Base-by-base conservation (phyloP, 2,888 invertebrate species). In the Encarsia formosa region DNA sequence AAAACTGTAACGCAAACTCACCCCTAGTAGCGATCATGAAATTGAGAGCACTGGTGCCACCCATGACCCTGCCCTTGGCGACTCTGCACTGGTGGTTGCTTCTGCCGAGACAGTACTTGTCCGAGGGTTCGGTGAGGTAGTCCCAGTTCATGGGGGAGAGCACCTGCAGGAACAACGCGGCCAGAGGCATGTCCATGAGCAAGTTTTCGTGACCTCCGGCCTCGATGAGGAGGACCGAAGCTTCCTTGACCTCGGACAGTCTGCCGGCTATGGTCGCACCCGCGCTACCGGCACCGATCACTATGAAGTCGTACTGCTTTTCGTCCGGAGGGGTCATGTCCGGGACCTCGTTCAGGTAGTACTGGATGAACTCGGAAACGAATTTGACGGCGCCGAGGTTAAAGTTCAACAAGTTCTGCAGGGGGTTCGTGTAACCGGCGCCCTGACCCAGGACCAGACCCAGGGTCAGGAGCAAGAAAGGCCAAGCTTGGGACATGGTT, bases 11-110 rank as follows among this genome's bases (percentile, higher is more conserved):
- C 6, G 11, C 11, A 4, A 15, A 34, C 13, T 24, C 20, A 38
- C 49, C 49, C 43, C 49, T 16, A 11, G n/a, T 18, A 4, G 49
- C 43, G 6, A 49, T 35, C 43, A 49, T 43, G 13, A 29, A 31
- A 11, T 49, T 49, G 2, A 49, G 8, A 9, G 22, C 29, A 26
- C 43, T 43, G 2, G 37, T 18, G 5, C 49, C 49, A 11, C 49
- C 49, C 16, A 49, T 22, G 4, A 49, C 49, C 16, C 22, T 49
- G 9, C 49, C 49, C 15, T 13, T 42, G 8, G 34, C 3, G 8
- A 41, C 4, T 2, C 11, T 23, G 24, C 48, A 41, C 13, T 29
- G 34, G 9, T 24, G 13, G 19, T 37, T 41, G 4, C 35, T n/a
- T 1, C 15, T 1, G 1, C 41, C 48, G 1, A 4, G 23, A 23